These are phyloP conservation scores for Drosophila yakuba DNA, from an alignment of 1,140 invertebrate genomes.

Conservation along the genomic window DNA sequence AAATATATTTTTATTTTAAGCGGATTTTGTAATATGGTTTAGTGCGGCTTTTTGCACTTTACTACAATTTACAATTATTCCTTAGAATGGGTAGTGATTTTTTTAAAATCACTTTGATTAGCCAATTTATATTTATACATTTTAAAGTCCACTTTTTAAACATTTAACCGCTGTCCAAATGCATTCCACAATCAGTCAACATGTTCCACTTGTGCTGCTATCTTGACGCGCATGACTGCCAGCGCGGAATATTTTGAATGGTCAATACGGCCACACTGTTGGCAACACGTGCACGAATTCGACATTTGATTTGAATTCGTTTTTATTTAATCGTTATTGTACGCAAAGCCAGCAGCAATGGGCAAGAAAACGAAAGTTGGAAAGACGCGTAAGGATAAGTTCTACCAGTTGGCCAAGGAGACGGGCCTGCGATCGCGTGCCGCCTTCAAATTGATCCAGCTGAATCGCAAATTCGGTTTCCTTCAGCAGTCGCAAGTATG, in stretches of 20 bases:
- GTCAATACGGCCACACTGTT: slow-evolving; percentile 3
- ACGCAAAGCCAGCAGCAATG: slow-evolving; percentile 87
- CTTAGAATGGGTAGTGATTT: too few relatives aligned
- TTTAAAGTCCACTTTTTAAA: too few relatives aligned
- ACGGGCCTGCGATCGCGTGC: slow-evolving; percentile 98
- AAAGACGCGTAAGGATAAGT: slow-evolving; percentile 99
- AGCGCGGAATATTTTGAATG: not conserved
- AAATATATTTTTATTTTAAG: too few relatives aligned
- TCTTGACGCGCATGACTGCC: not conserved
- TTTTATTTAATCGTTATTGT: not conserved
- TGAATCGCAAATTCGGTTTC: slow-evolving; percentile 99
- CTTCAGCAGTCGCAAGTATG: slow-evolving; percentile 97
- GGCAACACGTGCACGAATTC: slow-evolving; percentile 18
- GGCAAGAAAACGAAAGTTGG: slow-evolving; percentile 98
- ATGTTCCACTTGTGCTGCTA: not conserved
- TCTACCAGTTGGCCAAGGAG: slow-evolving; percentile 99
- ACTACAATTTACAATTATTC: too few relatives aligned
- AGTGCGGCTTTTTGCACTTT: too few relatives aligned
- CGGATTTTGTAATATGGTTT: too few relatives aligned
- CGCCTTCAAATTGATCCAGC: slow-evolving; percentile 99
- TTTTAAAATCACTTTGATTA: too few relatives aligned
- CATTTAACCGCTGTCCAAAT: not conserved
- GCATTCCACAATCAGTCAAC: not conserved
- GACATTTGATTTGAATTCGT: not conserved
- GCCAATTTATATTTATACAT: too few relatives aligned